Evolutionary conservation across 2,888 invertebrate species (phyloP).

Genomic region (Conchocele bisecta): DNA sequence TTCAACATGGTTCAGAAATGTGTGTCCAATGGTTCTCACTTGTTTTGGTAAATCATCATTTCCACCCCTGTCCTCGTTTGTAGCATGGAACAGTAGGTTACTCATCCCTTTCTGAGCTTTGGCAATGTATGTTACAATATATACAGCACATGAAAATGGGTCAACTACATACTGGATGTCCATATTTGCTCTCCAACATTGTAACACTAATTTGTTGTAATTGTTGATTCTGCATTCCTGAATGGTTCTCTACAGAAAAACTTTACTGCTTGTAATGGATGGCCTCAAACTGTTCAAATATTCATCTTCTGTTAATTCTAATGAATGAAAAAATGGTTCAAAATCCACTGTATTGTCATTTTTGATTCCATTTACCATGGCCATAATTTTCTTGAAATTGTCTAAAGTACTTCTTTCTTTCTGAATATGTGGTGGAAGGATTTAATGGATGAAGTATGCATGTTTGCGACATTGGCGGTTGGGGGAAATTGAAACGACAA

Average conservation of each 20-base stretch:
- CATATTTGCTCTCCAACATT: slow-evolving; percentile 32
- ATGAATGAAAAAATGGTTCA: not conserved
- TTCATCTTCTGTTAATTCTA: not conserved
- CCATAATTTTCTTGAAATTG: not conserved
- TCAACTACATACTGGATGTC: slow-evolving; percentile 26
- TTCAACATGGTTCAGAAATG: slow-evolving; percentile 62
- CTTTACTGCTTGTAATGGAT: not conserved
- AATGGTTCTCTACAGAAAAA: slow-evolving; percentile 33
- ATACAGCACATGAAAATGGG: slow-evolving; percentile 44
- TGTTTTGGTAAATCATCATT: slow-evolving; percentile 39
- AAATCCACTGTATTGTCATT: slow-evolving; percentile 18
- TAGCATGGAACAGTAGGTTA: slow-evolving; percentile 42
- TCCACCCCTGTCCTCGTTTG: slow-evolving; percentile 38
- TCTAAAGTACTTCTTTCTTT: slow-evolving; percentile 27
- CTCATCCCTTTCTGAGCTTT: slow-evolving; percentile 56
- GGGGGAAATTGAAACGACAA: slow-evolving; percentile 53
- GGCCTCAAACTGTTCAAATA: not conserved
- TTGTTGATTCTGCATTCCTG: slow-evolving; percentile 29
- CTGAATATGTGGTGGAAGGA: slow-evolving; percentile 1
- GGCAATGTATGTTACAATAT: slow-evolving; percentile 48
- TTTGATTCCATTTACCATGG: not conserved
- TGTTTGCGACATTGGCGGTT: slow-evolving; percentile 39
- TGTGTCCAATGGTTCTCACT: slow-evolving; percentile 57
- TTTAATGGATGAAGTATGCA: slow-evolving; percentile 38
- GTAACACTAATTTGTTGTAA: slow-evolving; percentile 30